Evolutionary conservation across 1,140 invertebrate species (phyloP), one percentile per base, ranked within the genome.

Genomic region (Orchesella cincta): DNA sequence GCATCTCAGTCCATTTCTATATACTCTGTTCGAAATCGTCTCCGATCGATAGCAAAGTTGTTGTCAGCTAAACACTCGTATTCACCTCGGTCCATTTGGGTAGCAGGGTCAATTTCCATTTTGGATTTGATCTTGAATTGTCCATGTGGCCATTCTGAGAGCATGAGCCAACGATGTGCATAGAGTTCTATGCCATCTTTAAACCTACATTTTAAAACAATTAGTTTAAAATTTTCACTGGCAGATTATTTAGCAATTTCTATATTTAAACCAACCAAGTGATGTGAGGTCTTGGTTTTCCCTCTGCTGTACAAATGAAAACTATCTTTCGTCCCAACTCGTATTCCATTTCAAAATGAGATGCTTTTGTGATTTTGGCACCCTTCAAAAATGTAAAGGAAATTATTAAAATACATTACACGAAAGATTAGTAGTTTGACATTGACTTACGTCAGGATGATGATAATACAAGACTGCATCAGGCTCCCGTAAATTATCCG

Each of bases 71-170:
- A 90, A 82, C 93, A 95, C 84, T 95, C 93, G 84, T 96, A 96
- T 1, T 95, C 90, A 5, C 94, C 93, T 16, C 93, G 93, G 84
- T 95, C 94, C 92, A 94, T 94, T 86, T 95, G 94, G 34, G 88
- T 86, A 8, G 88, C 88, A 8, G 88, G 89, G 79, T 88, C 88
- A 76, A 89, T 89, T 83, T 89, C 89, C 84, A 89, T 86, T 83
- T 89, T 89, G 8, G 86, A 88, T 82, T 89, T 89, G 72, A 89
- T 85, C 34, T 84, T 85, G 71, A 85, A 84, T 74, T 86, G 81
- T 20, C 84, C 84, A 52, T 86, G 83, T 34, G 85, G 83, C 87
- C 87, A 89, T 84, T 89, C 88, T 73, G 87, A 86, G 52, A 88
- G 85, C 93, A 95, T 82, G 54, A 89, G 86, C 82, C 87, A 89